Conservation (phyloP, 2,888 invertebrate species). For the Congeria kusceri region DNA sequence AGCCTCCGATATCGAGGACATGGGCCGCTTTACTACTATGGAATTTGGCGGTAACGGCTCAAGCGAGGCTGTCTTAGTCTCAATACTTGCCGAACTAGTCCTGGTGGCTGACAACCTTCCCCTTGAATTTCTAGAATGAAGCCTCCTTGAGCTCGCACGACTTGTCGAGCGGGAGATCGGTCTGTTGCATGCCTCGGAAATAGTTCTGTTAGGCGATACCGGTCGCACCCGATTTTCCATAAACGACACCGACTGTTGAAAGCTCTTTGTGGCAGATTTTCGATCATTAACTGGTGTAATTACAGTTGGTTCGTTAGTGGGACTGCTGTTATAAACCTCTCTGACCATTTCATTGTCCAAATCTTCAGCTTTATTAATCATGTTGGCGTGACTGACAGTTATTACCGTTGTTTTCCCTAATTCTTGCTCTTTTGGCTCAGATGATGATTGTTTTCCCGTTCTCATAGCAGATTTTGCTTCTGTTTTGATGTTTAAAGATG, state of each 20-base stretch:
- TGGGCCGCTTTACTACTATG: neutral
- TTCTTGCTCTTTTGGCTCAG: no score
- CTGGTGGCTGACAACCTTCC: neutral
- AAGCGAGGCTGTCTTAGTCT: neutral
- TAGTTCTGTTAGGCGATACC: slow-evolving; percentile 1
- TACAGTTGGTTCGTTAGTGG: neutral
- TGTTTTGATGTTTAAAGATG: no score
- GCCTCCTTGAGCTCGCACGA: no score
- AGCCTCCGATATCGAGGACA: neutral
- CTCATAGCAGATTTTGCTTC: no score
- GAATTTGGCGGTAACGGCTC: neutral
- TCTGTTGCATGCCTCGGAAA: neutral
- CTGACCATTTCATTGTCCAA: neutral
- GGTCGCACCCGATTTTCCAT: neutral
- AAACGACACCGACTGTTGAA: neutral
- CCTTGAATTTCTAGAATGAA: neutral
- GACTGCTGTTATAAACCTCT: neutral
- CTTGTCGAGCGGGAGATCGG: neutral
- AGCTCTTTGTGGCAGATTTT: neutral
- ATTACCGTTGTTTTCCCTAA: no score
- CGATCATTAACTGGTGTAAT: neutral
- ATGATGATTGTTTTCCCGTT: no score
- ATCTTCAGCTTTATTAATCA: neutral
- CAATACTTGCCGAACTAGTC: neutral
- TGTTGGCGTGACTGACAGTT: neutral